Evolutionary conservation across 2,113 vertebrate species (phyloP), one percentile per base, ranked within the genome.

Genomic region (Vulpes ferrilata): DNA sequence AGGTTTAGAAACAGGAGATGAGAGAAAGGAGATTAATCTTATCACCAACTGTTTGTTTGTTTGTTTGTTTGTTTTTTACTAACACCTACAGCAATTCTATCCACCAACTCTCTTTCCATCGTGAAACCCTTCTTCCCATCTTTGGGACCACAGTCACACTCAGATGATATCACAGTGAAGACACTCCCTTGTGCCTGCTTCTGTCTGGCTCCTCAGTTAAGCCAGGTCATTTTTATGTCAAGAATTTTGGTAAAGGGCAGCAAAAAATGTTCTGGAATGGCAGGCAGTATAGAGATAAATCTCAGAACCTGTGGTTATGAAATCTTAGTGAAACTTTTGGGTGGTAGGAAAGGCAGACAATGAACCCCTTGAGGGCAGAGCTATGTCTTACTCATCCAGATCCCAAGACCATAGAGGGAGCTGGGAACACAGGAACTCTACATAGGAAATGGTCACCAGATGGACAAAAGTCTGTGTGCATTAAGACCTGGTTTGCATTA

Each of bases 1-100:
- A 85, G 62, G 30, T 69, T 84, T 96, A 57, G 71, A 95, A 95
- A 88, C 15, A 91, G n/a, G 69, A 93, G 43, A 74, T 67, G 55
- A 89, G 55, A 88, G 51, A 79, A 93, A 85, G 55, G 43, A 82
- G 43, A 92, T 80, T 89, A 78, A 74, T 62, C 59, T 10, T 32
- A 71, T 55, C 17, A 60, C 43, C 51, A 51, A 27, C 48, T 79
- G 60, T 11, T n/a, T 93, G 7, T 43, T 43, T 43, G 6, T 43
- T 7, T 35, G 35, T 35, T 35, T 35, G 35, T 35, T 35, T 35
- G 35, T 43, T 43, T 94, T 90, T 79, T 65, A 93, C 53, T 32
- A 65, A 55, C 30, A 27, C 38, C 59, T 43, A 3, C 0, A 53
- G 74, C 13, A 65, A 74, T 60, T 87, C 89, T 43, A 80, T 23